phyloP scores from a whole-genome alignment of 64 coral and sea anemone genomes.

The Stichodactyla mertensii region DNA sequence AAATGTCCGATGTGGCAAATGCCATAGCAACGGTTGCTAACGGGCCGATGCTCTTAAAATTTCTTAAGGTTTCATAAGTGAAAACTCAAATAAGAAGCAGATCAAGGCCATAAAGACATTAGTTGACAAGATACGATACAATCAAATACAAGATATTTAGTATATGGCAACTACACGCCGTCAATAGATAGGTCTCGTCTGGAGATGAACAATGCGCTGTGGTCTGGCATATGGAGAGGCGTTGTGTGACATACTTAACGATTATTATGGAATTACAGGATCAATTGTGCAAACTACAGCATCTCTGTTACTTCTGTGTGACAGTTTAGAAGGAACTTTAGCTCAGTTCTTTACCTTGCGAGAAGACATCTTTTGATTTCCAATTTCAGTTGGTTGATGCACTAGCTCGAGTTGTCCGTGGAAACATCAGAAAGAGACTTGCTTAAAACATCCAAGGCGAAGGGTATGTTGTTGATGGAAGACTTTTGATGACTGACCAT shows the following conservation, averaged over 20 bases:
- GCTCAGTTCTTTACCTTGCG: conserved; percentile 24
- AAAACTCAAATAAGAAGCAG: not conserved
- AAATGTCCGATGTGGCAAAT: not conserved
- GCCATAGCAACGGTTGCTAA: not conserved
- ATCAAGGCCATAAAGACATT: not conserved
- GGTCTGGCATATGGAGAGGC: conserved; percentile 30
- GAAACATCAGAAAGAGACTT: conserved; percentile 22
- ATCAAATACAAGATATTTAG: conserved; percentile 14
- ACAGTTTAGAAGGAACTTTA: conserved; percentile 32
- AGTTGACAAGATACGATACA: conserved; percentile 15
- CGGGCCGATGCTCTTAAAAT: not conserved
- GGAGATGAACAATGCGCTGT: conserved; percentile 25
- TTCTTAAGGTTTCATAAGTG: not conserved
- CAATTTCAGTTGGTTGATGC: not conserved
- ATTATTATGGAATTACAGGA: not conserved
- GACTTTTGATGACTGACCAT: conserved; percentile 10
- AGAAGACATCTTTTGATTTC: not conserved
- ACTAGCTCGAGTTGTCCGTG: conserved; percentile 22
- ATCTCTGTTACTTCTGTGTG: not conserved
- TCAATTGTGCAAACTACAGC: not conserved
- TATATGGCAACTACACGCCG: conserved; percentile 21
- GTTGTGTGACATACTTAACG: conserved; percentile 7
- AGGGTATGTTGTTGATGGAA: not conserved
- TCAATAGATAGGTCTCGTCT: conserved; percentile 15
- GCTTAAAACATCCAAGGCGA: conserved; percentile 15